Percentiles rank a stretch among this genome's conserved stretches.
Evolutionary conservation across 2,113 vertebrate genomes (phyloP).

Genomic region (Pluvianellus socialis): DNA sequence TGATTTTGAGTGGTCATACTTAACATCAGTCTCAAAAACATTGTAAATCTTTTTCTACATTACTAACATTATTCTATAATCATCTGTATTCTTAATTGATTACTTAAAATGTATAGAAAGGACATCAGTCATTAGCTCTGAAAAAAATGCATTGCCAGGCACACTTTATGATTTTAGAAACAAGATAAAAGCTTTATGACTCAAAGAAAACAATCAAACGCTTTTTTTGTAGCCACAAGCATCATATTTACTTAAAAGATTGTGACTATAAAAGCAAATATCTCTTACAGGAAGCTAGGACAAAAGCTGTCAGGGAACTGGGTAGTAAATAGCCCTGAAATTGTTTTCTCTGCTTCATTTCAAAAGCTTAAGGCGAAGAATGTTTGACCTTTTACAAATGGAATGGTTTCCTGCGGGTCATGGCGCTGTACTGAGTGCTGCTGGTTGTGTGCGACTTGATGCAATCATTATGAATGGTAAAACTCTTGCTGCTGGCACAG

Average conservation of each 20-base stretch:
- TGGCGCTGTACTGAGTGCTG: slow-evolving; percentile 70
- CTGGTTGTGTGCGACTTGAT: slow-evolving; percentile 76
- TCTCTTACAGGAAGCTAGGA: slow-evolving; percentile 69
- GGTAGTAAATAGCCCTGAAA: slow-evolving; percentile 76
- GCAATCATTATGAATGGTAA: slow-evolving; percentile 78
- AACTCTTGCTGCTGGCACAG: slow-evolving; percentile 70
- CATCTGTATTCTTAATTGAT: slow-evolving; percentile 43
- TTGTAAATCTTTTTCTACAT: slow-evolving; percentile 4
- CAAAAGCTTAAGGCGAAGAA: slow-evolving; percentile 73
- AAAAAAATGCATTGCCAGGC: slow-evolving; percentile 32
- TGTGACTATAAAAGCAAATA: slow-evolving; percentile 70
- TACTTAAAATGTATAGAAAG: slow-evolving; percentile 27
- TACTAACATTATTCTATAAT: not conserved
- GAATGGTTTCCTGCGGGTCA: slow-evolving; percentile 77
- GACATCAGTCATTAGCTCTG: slow-evolving; percentile 41
- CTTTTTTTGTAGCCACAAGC: slow-evolving; percentile 64
- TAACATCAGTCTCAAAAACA: not conserved
- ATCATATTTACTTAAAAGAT: slow-evolving; percentile 74
- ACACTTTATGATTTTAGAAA: slow-evolving; percentile 67
- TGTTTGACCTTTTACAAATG: slow-evolving; percentile 78
- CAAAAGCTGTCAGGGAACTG: slow-evolving; percentile 69
- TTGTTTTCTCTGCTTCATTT: slow-evolving; percentile 77
- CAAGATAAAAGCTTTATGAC: slow-evolving; percentile 70
- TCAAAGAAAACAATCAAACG: slow-evolving; percentile 68
- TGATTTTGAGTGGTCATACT: not conserved